These are phyloP conservation scores for Crotalus horridus DNA, from an alignment of 2,113 vertebrate genomes.

Conservation along the genomic window DNA sequence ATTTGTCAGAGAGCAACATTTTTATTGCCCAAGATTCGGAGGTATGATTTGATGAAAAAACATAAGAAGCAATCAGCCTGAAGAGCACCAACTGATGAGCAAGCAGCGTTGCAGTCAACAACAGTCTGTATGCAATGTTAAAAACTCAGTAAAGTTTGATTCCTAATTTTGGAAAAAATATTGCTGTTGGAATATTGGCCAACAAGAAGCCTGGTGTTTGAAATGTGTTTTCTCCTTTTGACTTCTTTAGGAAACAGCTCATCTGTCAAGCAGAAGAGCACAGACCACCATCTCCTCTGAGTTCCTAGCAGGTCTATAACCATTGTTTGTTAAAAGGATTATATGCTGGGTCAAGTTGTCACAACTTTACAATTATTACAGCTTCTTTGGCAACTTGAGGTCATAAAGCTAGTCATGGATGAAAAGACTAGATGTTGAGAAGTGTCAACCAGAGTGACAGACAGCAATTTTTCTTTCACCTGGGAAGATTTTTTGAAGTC, in stretches of 20 bases:
- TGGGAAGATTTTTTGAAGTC: neutral
- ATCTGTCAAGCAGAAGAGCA: slow-evolving; percentile 1
- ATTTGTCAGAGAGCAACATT: neutral
- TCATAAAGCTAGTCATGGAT: neutral
- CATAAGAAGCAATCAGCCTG: neutral
- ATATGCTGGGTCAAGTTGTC: rapidly evolving
- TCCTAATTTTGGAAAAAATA: slow-evolving; percentile 18
- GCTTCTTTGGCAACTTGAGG: neutral
- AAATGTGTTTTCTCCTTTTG: slow-evolving; percentile 40
- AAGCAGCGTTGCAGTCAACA: neutral
- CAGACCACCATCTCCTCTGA: rapidly evolving
- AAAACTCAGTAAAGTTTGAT: slow-evolving; percentile 50
- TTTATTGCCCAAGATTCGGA: neutral
- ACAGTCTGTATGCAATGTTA: neutral
- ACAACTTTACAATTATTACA: neutral
- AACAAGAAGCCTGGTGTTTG: neutral
- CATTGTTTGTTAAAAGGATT: neutral
- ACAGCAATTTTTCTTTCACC: neutral
- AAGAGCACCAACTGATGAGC: neutral
- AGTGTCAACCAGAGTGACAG: neutral
- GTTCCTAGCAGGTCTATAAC: neutral
- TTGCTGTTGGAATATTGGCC: slow-evolving; percentile 43
- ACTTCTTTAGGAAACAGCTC: slow-evolving; percentile 44
- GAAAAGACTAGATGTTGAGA: neutral
- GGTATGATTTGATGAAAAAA: slow-evolving; percentile 14